A percentile compares a stretch with the other conserved stretches of the same genome.
Evolutionary conservation across 2,113 vertebrate species (phyloP).

Genomic region (Porphyrio hochstetteri): DNA sequence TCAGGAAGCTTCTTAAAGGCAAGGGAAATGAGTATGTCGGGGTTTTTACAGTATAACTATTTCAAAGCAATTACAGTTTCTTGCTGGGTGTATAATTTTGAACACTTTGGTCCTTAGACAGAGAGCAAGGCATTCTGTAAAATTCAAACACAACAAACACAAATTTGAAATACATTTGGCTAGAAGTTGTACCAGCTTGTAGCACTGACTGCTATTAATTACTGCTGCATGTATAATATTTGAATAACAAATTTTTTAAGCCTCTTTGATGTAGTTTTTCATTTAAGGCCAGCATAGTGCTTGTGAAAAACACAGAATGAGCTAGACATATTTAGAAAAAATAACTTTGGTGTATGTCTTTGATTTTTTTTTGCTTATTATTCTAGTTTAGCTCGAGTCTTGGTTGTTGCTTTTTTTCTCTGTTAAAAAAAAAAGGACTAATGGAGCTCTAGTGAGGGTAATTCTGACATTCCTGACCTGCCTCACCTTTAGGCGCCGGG

Average conservation of each 20-base stretch:
- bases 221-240: background rate
- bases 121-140: background rate
- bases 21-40: background rate
- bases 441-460: background rate
- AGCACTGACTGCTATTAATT: background rate
- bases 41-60: background rate
- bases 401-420: background rate
- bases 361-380: background rate
- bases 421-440: background rate
- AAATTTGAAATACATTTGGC: background rate
- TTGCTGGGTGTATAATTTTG: background rate
- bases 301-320: background rate
- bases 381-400: background rate
- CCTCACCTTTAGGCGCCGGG: rapidly evolving
- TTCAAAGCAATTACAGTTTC: background rate
- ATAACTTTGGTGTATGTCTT: background rate
- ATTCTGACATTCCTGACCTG: background rate
- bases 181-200: background rate
- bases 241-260: background rate
- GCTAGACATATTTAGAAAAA: background rate
- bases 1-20: background rate
- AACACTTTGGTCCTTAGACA: background rate
- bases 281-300: background rate
- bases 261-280: constrained; percentile 13
- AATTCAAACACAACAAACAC: background rate